Conservation (phyloP, 2,888 invertebrate genomes). For the Liodrosophila aerea region DNA sequence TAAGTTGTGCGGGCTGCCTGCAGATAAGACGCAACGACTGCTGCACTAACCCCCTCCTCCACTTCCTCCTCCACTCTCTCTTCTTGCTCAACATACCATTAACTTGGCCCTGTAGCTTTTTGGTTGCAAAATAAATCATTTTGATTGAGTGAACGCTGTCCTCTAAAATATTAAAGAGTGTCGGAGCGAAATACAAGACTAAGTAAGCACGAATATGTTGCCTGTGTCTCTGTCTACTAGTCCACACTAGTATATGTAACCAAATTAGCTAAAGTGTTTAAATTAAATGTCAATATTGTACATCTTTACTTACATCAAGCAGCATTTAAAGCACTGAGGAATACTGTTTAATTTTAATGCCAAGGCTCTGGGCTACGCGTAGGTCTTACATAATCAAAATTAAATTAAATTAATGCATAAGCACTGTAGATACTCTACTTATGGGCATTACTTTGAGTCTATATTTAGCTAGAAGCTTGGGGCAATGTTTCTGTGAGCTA, state of each 20-base stretch:
- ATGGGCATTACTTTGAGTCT: background rate
- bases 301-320: background rate
- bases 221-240: too few species aligned
- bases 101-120: conserved; percentile 23
- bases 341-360: too few species aligned
- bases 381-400: too few species aligned
- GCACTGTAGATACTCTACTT: too few species aligned
- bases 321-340: too few species aligned
- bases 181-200: conserved; percentile 10
- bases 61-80: conserved; percentile 14
- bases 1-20: conserved; percentile 31
- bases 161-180: conserved; percentile 54
- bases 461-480: background rate
- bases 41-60: conserved; percentile 8
- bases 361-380: too few species aligned
- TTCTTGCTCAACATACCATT: too few species aligned
- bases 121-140: conserved; percentile 62
- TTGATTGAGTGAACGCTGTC: conserved; percentile 64
- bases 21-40: conserved; percentile 42
- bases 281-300: conserved; percentile 6
- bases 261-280: background rate
- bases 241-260: conserved; percentile 2
- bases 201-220: too few species aligned
- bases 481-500: background rate
- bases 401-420: too few species aligned